Conservation (phyloP, 2,888 invertebrate genomes). For the Athalia cordata region DNA sequence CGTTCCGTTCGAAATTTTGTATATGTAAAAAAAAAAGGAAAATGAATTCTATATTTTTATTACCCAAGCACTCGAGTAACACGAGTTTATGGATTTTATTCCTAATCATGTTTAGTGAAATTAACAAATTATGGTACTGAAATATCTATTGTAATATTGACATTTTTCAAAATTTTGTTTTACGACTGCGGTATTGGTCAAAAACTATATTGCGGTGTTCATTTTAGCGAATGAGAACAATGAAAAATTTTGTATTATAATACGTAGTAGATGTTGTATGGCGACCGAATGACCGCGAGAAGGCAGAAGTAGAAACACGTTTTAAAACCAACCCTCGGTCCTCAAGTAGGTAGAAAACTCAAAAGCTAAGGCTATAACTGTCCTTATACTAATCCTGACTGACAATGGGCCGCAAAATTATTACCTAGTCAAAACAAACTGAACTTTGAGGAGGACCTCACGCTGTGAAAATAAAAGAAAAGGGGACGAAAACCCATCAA, state of each 20-base stretch:
- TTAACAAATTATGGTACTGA: too few species aligned
- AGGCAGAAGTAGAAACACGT: too few species aligned
- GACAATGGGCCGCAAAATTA: slow-evolving; percentile 59
- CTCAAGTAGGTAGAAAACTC: neutral
- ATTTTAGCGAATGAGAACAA: neutral
- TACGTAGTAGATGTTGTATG: too few species aligned
- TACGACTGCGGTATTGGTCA: neutral
- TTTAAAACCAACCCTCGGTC: neutral
- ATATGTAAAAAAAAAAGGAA: too few species aligned
- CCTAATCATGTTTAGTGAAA: too few species aligned
- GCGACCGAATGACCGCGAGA: too few species aligned
- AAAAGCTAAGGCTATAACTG: neutral
- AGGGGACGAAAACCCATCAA: neutral
- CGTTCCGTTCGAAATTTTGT: too few species aligned
- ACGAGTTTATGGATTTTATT: too few species aligned
- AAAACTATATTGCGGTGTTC: neutral
- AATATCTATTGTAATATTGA: neutral
- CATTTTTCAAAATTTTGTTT: neutral
- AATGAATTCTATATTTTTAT: too few species aligned
- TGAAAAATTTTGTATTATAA: neutral
- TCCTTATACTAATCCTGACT: slow-evolving; percentile 53
- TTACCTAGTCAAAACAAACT: slow-evolving; percentile 61
- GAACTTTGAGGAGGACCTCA: slow-evolving; percentile 42
- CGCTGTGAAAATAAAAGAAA: slow-evolving; percentile 3
- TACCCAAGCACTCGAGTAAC: too few species aligned